Conservation (phyloP, 2,888 invertebrate species). For the Hirtodrosophila confusa region DNA sequence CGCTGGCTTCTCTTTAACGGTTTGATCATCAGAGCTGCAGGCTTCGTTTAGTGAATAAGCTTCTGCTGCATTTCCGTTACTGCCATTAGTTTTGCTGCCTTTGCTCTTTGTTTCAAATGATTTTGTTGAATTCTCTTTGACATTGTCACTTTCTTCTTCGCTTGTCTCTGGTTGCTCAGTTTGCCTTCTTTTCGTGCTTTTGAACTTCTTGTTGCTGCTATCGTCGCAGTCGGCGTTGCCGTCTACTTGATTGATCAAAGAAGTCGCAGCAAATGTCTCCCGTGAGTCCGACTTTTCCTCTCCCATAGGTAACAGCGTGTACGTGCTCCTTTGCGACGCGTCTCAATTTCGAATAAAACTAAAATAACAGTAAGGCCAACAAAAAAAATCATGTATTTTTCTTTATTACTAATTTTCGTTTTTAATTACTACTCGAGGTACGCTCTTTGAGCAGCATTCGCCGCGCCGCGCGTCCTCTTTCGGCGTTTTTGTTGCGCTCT, state of each 20-base stretch:
- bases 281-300: conserved; percentile 65
- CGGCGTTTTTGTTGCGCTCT: conserved; percentile 44
- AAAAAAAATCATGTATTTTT: conserved; percentile 5
- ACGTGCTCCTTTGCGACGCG: conserved; percentile 44
- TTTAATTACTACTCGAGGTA: conserved; percentile 1
- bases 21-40: conserved; percentile 24
- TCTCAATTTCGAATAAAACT: conserved; percentile 49
- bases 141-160: conserved; percentile 35
- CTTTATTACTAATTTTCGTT: conserved; percentile 9
- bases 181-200: conserved; percentile 17
- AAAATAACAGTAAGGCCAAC: conserved; percentile 22
- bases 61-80: conserved; percentile 22
- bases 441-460: conserved; percentile 25
- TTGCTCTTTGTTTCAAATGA: conserved; percentile 20
- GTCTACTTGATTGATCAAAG: conserved; percentile 51
- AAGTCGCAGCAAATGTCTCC: conserved; percentile 67
- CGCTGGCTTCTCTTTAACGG: conserved; percentile 15
- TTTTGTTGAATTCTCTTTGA: conserved; percentile 38
- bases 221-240: conserved; percentile 16
- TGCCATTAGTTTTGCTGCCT: conserved; percentile 28
- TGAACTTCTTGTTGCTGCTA: conserved; percentile 12
- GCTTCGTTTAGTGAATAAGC: conserved; percentile 15
- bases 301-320: conserved; percentile 73
- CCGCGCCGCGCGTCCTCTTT: conserved; percentile 26
- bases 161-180: conserved; percentile 16